Conservation (phyloP, 2,113 vertebrate genomes). For the Rissa tridactyla region DNA sequence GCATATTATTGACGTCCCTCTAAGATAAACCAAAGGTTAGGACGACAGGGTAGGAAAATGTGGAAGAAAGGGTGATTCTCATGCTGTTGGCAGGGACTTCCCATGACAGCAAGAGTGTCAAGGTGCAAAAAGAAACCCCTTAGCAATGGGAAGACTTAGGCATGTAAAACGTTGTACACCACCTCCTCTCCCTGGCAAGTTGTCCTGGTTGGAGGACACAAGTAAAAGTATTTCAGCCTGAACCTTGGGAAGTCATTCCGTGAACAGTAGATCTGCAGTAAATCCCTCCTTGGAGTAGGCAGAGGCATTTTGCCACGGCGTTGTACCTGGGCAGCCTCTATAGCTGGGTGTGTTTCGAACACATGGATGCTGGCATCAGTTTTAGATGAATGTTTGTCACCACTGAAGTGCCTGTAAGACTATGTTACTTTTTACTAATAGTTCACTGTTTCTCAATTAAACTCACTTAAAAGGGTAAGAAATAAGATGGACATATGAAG, state of each 20-base stretch:
- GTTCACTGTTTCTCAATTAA: not conserved
- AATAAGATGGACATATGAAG: not conserved
- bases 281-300: not conserved
- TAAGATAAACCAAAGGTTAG: not conserved
- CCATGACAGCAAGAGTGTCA: not conserved
- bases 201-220: not conserved
- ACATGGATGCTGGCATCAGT: not conserved
- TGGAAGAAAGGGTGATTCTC: not conserved
- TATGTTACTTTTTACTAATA: not conserved
- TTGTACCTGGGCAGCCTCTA: not conserved
- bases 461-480: not conserved
- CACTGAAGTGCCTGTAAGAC: not conserved
- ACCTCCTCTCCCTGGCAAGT: not conserved
- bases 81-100: not conserved
- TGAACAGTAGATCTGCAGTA: not conserved
- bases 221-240: not conserved
- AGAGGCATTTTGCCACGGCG: rapidly evolving
- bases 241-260: not conserved
- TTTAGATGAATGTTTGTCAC: not conserved
- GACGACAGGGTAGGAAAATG: not conserved
- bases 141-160: not conserved
- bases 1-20: not conserved
- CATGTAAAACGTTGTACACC: not conserved
- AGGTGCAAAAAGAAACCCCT: not conserved
- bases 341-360: not conserved